phyloP scores from a whole-genome alignment of 2,888 invertebrate species.

The Amphipoea oculea region DNA sequence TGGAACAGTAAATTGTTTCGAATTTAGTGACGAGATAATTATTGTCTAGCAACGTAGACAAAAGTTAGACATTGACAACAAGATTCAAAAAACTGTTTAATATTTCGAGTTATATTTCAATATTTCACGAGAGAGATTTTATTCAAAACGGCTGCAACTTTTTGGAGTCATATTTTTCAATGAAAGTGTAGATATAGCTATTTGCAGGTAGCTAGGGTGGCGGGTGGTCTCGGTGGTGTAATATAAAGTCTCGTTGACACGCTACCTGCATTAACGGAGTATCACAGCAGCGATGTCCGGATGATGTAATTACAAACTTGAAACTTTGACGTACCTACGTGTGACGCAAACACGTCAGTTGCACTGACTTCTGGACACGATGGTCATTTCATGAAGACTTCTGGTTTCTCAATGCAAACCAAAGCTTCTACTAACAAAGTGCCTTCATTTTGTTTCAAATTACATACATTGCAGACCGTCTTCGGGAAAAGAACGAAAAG shows the following conservation, averaged over 20 bases:
- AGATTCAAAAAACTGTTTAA: background rate
- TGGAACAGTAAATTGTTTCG: constrained; percentile 2
- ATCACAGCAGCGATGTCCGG: constrained; percentile 41
- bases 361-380: constrained; percentile 6
- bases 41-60: constrained; percentile 6
- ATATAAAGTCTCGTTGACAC: constrained; percentile 68
- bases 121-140: constrained; percentile 29
- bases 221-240: constrained; percentile 68
- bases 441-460: background rate
- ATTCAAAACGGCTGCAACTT: constrained; percentile 44
- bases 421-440: background rate
- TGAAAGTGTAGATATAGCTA: constrained; percentile 60
- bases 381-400: constrained; percentile 14
- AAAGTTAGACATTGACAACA: background rate
- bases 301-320: constrained; percentile 52
- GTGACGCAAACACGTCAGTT: constrained; percentile 39
- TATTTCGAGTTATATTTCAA: constrained; percentile 1
- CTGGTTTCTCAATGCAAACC: constrained; percentile 6
- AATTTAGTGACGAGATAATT: constrained; percentile 4
- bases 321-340: constrained; percentile 49
- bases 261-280: constrained; percentile 68
- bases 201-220: constrained; percentile 40
- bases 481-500: constrained; percentile 19
- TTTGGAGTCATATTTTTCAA: constrained; percentile 63
- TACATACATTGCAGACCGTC: background rate